Base-by-base conservation (phyloP, 2,888 invertebrate species). In the Leptura quadrifasciata region DNA sequence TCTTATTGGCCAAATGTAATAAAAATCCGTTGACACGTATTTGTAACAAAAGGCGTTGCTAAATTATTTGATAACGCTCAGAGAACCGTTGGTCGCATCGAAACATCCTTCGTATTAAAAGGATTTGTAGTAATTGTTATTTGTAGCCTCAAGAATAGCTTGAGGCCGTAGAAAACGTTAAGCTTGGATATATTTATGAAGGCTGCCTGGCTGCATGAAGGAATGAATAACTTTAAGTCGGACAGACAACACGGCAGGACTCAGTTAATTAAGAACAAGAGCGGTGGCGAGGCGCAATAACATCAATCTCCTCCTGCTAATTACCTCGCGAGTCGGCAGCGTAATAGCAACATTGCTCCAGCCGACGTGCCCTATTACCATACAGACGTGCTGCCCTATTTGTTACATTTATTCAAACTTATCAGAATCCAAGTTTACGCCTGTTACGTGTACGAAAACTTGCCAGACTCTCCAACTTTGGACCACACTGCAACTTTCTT, bases 271-370 rank as follows among this genome's bases (percentile, higher is more conserved):
- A 85, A 84, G 84, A 82, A 84, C 81, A 84, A 82, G 83, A 82
- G 77, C 79, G 81, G 81, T 82, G 83, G 82, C 82, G 83, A 83
- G 76, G 83, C 83, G 83, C 83, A 81, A 82, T 83, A 84, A 83
- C 84, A 84, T 85, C 85, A 85, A 84, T 85, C 85, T 84, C 82
- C 77, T 77, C 75, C 76, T 79, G 81, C 84, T 85, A 85, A 85
- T 85, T 85, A 84, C 84, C 79, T 74, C 76, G 80, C 80, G 80
- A 82, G 84, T 76, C 80, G 77, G 81, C 78, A 78, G 80, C 76
- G 76, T 80, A 76, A 77, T 82, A 81, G 82, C 83, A 81, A 80
- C 80, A 78, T 76, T 76, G 79, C 78, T 77, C 72, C 72, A 71
- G 79, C 69, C 80, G 80, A 82, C 82, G 82, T 84, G 81, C 81